phyloP scores from a whole-genome alignment of 2,113 vertebrate genomes.

The Stegastes partitus region DNA sequence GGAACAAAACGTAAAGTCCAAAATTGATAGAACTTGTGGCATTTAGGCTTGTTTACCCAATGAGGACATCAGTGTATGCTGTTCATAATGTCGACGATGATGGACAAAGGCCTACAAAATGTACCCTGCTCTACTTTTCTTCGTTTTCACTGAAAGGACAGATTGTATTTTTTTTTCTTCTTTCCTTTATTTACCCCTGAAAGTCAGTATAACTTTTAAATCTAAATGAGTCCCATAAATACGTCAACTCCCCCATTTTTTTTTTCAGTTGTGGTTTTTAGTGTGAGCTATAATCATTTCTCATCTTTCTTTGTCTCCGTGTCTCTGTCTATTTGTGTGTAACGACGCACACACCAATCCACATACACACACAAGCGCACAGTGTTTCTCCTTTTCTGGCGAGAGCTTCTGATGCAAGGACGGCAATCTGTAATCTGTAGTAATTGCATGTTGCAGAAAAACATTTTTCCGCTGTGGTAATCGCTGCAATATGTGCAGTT shows the following conservation, averaged over 20 bases:
- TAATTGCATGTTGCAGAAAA: slow-evolving; percentile 91
- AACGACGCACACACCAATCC: slow-evolving; percentile 53
- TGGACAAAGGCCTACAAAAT: slow-evolving; percentile 55
- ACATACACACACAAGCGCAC: slow-evolving; percentile 64
- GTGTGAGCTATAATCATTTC: slow-evolving; percentile 84
- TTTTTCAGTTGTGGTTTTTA: slow-evolving; percentile 82
- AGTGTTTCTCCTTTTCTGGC: slow-evolving; percentile 81
- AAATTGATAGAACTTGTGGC: slow-evolving; percentile 44
- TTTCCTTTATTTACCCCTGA: slow-evolving; percentile 73
- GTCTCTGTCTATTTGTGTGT: slow-evolving; percentile 76
- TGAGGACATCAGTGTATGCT: slow-evolving; percentile 33
- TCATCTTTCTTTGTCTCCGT: slow-evolving; percentile 83
- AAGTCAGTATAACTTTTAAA: slow-evolving; percentile 75
- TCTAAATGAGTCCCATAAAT: slow-evolving; percentile 82
- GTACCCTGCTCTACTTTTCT: slow-evolving; percentile 38
- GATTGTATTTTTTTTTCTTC: slow-evolving; percentile 57
- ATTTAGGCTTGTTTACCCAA: slow-evolving; percentile 30
- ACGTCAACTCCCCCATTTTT: slow-evolving; percentile 75
- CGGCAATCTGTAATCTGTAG: slow-evolving; percentile 88
- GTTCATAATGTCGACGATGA: slow-evolving; percentile 64
- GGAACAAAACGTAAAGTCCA: slow-evolving; percentile 46
- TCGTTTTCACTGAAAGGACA: slow-evolving; percentile 47
- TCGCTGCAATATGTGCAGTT: slow-evolving; percentile 87
- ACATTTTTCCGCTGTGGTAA: slow-evolving; percentile 89
- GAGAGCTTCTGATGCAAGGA: slow-evolving; percentile 85